Evolutionary conservation across 1,140 invertebrate genomes (phyloP).

Genomic region (Diorhabda carinulata): DNA sequence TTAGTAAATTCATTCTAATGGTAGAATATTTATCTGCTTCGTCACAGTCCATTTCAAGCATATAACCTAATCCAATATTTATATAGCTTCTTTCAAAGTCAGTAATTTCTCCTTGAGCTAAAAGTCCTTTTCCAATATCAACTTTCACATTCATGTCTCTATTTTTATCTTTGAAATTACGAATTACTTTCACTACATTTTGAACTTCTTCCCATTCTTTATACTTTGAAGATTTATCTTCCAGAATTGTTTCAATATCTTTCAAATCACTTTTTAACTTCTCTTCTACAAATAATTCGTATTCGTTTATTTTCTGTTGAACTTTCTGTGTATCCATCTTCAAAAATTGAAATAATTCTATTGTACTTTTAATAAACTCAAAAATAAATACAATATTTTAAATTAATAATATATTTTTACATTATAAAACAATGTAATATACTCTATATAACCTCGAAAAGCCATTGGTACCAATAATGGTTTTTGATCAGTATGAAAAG

Average conservation of each 20-base stretch:
- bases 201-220: slow-evolving; percentile 43
- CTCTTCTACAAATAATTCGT: slow-evolving; percentile 42
- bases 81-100: slow-evolving; percentile 39
- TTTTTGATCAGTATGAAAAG: not conserved
- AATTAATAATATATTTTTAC: no score
- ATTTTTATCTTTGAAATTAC: slow-evolving; percentile 38
- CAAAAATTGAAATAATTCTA: no score
- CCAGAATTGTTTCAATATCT: slow-evolving; percentile 34
- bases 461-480: not conserved
- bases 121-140: slow-evolving; percentile 32
- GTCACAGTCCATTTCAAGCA: slow-evolving; percentile 41
- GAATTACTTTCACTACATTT: slow-evolving; percentile 30
- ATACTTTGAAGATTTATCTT: slow-evolving; percentile 29
- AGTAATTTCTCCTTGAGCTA: slow-evolving; percentile 30
- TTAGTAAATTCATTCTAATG: slow-evolving; percentile 40
- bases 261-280: slow-evolving; percentile 42
- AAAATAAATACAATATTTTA: no score
- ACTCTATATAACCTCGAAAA: no score
- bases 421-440: no score
- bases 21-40: slow-evolving; percentile 44
- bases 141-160: slow-evolving; percentile 34
- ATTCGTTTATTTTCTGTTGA: slow-evolving; percentile 39
- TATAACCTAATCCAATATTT: slow-evolving; percentile 39
- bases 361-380: no score
- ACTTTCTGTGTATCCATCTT: slow-evolving; percentile 21